A percentile compares a stretch with the other conserved stretches of the same genome.
Conservation (phyloP, 2,113 vertebrate species). For the Rhineura floridana region DNA sequence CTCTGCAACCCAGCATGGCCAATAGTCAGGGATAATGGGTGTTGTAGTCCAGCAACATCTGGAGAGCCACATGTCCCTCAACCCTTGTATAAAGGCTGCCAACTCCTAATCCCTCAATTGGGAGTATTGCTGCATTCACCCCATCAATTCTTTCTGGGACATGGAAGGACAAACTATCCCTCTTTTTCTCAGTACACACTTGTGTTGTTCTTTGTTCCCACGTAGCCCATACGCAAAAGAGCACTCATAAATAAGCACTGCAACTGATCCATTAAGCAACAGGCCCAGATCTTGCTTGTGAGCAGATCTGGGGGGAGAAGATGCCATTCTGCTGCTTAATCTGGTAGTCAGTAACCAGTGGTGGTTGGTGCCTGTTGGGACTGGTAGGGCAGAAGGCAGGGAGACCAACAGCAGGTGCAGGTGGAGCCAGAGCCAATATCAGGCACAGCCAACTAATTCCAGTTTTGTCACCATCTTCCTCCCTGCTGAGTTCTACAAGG, state of each 20-base stretch:
- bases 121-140: neutral
- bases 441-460: no score
- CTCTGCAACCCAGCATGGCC: no score
- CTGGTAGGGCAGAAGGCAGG: no score
- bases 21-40: no score
- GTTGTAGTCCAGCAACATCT: no score
- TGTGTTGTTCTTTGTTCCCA: neutral
- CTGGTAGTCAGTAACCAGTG: no score
- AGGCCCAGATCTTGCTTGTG: neutral
- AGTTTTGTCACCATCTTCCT: no score
- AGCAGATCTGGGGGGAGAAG: neutral
- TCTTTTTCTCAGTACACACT: accelerated
- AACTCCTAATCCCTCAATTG: neutral
- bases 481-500: no score
- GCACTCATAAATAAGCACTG: neutral
- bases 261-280: neutral
- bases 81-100: neutral
- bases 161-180: neutral
- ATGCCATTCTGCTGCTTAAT: neutral
- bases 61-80: no score
- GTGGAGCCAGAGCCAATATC: no score
- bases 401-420: no score
- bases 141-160: neutral
- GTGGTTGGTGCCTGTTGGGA: no score
- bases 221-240: neutral